A percentile compares a stretch with the other conserved stretches of the same genome.
Conservation (phyloP, 2,888 invertebrate genomes). For the Anoplius nigerrimus region DNA sequence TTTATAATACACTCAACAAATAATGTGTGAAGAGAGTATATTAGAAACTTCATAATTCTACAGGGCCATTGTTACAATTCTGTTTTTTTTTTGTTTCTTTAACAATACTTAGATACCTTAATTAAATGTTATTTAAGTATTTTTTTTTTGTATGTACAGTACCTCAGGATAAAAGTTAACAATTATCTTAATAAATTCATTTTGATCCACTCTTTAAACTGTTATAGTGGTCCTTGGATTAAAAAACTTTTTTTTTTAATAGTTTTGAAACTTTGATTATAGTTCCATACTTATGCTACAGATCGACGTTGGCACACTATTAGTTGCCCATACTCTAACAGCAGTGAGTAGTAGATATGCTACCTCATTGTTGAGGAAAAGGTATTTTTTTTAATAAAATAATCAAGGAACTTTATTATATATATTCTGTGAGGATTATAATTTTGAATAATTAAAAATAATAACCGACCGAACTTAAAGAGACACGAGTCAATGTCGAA, state of each 20-base stretch:
- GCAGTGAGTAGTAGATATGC: conserved; percentile 51
- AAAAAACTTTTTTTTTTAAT: conserved; percentile 51
- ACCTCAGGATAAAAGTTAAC: conserved; percentile 61
- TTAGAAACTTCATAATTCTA: conserved; percentile 59
- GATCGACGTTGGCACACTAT: conserved; percentile 35
- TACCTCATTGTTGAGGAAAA: conserved; percentile 41
- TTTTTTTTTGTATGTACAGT: conserved; percentile 60
- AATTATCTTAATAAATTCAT: conserved; percentile 59
- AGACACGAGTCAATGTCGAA: background rate
- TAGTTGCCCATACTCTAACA: conserved; percentile 38
- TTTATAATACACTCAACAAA: conserved; percentile 70
- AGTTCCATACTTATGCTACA: conserved; percentile 40
- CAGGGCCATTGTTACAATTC: conserved; percentile 47
- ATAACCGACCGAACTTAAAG: background rate
- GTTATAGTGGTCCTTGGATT: conserved; percentile 64
- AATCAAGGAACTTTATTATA: conserved; percentile 38
- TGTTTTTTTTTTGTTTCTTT: conserved; percentile 19
- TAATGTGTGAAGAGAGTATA: conserved; percentile 62
- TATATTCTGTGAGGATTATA: conserved; percentile 20
- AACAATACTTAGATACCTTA: conserved; percentile 54
- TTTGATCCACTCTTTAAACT: conserved; percentile 59
- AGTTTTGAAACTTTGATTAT: conserved; percentile 38
- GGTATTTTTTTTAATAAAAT: conserved; percentile 28
- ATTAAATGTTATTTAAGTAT: conserved; percentile 54
- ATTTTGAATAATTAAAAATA: background rate